Percentiles rank a stretch among this genome's conserved stretches.
phyloP scores from a whole-genome alignment of 1,140 invertebrate genomes.

The Brachystomella parvula region DNA sequence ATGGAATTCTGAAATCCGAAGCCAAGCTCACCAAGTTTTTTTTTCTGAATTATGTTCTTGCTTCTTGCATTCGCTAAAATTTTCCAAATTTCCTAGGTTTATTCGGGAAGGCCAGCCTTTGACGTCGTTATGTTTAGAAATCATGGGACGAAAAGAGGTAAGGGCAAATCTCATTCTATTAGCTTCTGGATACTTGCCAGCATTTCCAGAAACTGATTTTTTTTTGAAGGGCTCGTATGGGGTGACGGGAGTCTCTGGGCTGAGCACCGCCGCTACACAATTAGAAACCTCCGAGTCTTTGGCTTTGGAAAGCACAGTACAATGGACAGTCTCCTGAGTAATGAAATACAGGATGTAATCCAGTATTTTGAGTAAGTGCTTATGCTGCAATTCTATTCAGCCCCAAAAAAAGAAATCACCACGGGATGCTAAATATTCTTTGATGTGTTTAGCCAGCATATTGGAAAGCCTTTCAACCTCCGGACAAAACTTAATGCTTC shows the following conservation, averaged over 20 bases:
- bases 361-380: conserved; percentile 27
- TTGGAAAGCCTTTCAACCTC: conserved; percentile 29
- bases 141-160: conserved; percentile 35
- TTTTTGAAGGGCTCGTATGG: conserved; percentile 45
- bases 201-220: background rate
- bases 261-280: conserved; percentile 62
- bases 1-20: too few relatives aligned
- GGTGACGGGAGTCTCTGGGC: conserved; percentile 66
- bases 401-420: background rate
- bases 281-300: conserved; percentile 59
- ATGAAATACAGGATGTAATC: conserved; percentile 33
- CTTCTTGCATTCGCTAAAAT: too few relatives aligned
- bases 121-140: conserved; percentile 32
- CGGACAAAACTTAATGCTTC: conserved; percentile 33
- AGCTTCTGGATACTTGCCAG: background rate
- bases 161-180: background rate
- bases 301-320: conserved; percentile 60
- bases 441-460: conserved; percentile 22
- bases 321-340: conserved; percentile 55
- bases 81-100: conserved; percentile 17
- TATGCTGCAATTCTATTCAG: background rate
- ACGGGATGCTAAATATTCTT: background rate
- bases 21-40: too few relatives aligned
- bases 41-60: too few relatives aligned
- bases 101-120: conserved; percentile 31